Evolutionary conservation across 1,140 invertebrate genomes (phyloP).

Genomic region (Pristionchus pacificus): DNA sequence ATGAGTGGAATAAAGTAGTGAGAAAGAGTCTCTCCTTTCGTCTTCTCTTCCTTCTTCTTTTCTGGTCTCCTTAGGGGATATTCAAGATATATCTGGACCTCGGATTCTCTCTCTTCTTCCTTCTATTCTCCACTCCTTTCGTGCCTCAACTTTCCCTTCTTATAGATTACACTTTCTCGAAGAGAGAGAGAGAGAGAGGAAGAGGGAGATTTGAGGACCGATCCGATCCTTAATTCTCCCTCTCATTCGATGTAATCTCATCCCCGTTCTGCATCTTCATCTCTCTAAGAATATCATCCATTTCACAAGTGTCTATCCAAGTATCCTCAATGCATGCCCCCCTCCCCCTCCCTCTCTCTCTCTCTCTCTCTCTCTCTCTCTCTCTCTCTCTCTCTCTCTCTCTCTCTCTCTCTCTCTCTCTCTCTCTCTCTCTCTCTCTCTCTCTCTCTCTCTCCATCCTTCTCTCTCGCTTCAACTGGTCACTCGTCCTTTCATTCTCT

Average conservation of each 20-base stretch:
- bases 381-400: constrained; percentile 7
- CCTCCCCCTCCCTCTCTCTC: background rate
- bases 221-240: constrained; percentile 15
- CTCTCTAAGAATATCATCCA: constrained; percentile 3
- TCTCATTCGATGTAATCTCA: constrained; percentile 12
- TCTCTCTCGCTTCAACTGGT: too few species aligned
- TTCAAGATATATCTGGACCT: too few species aligned
- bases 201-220: constrained; percentile 8
- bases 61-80: too few species aligned
- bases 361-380: constrained; percentile 9
- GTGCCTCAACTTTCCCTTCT: too few species aligned
- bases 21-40: too few species aligned
- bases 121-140: too few species aligned
- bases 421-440: constrained; percentile 13
- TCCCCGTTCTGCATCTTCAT: constrained; percentile 16
- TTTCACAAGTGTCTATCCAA: constrained; percentile 6
- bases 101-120: too few species aligned
- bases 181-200: too few species aligned
- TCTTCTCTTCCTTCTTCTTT: too few species aligned
- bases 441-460: constrained; percentile 5
- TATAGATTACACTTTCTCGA: too few species aligned
- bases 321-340: background rate
- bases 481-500: constrained; percentile 10
- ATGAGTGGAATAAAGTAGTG: too few species aligned
- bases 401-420: background rate